Conservation (phyloP, 2,888 invertebrate genomes). For the Anthoptus insignis region DNA sequence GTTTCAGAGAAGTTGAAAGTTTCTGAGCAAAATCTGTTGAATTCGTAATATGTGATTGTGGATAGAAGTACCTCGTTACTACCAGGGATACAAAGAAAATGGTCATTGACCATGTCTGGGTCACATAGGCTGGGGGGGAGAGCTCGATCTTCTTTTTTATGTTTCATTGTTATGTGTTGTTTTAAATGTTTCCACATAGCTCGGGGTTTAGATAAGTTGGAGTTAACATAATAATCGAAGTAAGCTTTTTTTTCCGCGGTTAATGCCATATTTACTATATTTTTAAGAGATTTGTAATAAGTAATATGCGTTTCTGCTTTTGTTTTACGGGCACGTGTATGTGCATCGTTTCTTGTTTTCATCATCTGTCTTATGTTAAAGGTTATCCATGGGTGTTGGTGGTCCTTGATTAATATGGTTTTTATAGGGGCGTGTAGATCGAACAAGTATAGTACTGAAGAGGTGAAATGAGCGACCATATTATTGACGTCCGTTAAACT, state of each 20-base stretch:
- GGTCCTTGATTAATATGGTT: neutral
- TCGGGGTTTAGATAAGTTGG: neutral
- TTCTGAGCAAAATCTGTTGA: neutral
- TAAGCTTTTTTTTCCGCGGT: neutral
- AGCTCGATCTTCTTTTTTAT: neutral
- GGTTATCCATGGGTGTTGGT: too few species aligned
- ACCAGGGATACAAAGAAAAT: neutral
- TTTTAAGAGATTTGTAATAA: neutral
- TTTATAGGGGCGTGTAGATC: neutral
- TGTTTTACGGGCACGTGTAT: neutral
- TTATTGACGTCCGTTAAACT: neutral
- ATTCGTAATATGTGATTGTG: neutral
- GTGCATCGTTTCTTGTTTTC: neutral
- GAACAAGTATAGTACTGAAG: neutral
- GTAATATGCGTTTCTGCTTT: neutral
- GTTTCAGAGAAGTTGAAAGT: neutral
- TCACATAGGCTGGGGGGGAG: neutral
- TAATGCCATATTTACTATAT: neutral
- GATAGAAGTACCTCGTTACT: neutral
- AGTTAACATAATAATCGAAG: neutral
- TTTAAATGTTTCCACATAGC: neutral
- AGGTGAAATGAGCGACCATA: neutral
- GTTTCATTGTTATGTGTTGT: neutral
- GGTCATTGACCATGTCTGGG: neutral
- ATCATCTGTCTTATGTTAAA: neutral